Base-by-base conservation (phyloP, 1,140 invertebrate species). In the Drosophila lini region DNA sequence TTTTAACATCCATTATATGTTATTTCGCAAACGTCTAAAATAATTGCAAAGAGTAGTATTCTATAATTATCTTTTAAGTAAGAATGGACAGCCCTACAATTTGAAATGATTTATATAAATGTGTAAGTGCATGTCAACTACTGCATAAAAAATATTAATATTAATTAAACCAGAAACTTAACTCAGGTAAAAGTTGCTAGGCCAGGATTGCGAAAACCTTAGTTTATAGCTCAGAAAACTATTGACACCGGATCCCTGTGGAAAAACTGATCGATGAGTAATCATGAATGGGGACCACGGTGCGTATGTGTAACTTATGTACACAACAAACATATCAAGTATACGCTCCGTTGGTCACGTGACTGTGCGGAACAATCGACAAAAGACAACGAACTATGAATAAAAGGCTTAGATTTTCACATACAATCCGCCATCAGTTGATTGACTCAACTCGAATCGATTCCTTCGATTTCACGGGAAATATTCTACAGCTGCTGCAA, bases 311-410 rank as follows among this genome's bases (percentile, higher is more conserved):
- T 50, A 61, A 65, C 34, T 34, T 53, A 22, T 9, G 22, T 36
- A 52, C n/a, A 25, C 4, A 25, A 48, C 36, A 10, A 34, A 3
- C 31, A 9, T 41, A 52, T 82, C 45, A 79, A 45, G 81, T 68
- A 84, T 80, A 84, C 81, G 77, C 71, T 50, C 28, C 36, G 65
- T 8, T 57, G 41, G 32, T 55, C 60, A 48, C 59, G 65, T 70
- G 68, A 71, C 52, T 19, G 15, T 34, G 62, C 31, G 38, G 16
- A 67, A 65, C 38, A 31, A 7, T 19, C 7, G 6, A 34, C 22
- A 32, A 16, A 8, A 38, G 52, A 55, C 32, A 53, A 38, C 52
- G 38, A 15, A 32, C 65, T 40, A 9, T 47, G 19, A 19, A 19
- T 32, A 53, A 28, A 28, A 28, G 34, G 32, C 16, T 25, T 16